Evolutionary conservation across 2,888 invertebrate genomes (phyloP).

Genomic region (Macroteleia sp.): DNA sequence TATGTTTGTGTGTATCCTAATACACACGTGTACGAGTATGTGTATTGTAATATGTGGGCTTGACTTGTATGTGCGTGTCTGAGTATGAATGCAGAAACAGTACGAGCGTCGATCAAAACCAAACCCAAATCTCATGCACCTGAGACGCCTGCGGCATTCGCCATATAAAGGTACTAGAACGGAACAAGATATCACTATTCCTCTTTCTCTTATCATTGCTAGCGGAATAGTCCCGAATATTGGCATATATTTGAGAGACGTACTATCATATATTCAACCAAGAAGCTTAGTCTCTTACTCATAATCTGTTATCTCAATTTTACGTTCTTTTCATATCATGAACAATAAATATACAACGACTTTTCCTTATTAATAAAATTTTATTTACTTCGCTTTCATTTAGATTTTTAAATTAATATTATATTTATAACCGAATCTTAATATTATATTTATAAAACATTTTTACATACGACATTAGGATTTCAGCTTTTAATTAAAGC

Average conservation of each 20-base stretch:
- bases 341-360: constrained; percentile 7
- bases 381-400: too few relatives aligned
- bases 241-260: constrained; percentile 19
- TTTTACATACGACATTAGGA: too few relatives aligned
- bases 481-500: too few relatives aligned
- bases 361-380: too few relatives aligned
- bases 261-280: constrained; percentile 2
- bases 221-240: constrained; percentile 23
- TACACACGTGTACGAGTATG: neutral
- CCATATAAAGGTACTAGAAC: constrained; percentile 29
- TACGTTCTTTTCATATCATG: neutral
- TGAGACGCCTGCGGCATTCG: constrained; percentile 52
- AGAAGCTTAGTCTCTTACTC: constrained; percentile 16
- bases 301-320: constrained; percentile 14
- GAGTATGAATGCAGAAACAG: constrained; percentile 20
- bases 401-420: too few relatives aligned
- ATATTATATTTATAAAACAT: too few relatives aligned
- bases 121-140: too few relatives aligned
- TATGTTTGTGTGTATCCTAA: too few relatives aligned
- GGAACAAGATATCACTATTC: constrained; percentile 39
- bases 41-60: constrained; percentile 3
- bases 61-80: neutral
- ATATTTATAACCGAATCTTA: too few relatives aligned
- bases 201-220: constrained; percentile 40
- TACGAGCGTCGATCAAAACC: constrained; percentile 39